A percentile compares a stretch with the other conserved stretches of the same genome.
phyloP scores from a whole-genome alignment of 2,113 vertebrate genomes.

The Dicentrarchus labrax region DNA sequence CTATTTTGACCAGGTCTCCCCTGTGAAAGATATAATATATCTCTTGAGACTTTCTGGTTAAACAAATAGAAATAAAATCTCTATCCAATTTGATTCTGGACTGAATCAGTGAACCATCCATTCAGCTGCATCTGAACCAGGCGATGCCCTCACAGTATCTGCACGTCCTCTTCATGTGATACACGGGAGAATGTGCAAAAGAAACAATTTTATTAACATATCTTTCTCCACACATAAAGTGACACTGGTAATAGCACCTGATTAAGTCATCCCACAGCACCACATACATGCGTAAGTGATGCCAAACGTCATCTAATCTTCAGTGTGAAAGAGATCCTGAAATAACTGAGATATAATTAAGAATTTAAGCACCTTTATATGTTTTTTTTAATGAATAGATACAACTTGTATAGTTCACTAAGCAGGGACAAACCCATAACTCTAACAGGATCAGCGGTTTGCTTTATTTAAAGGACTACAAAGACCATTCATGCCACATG shows the following conservation, averaged over 20 bases:
- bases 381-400: conserved; percentile 55
- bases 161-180: not conserved
- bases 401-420: conserved; percentile 32
- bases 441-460: conserved; percentile 45
- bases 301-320: not conserved
- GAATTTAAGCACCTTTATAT: conserved; percentile 5
- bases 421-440: conserved; percentile 27
- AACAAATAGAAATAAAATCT: not conserved
- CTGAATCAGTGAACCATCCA: not conserved
- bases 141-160: not conserved
- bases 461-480: conserved; percentile 32
- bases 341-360: conserved; percentile 32
- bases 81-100: not conserved
- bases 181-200: not conserved
- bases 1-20: too few species aligned
- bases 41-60: not conserved
- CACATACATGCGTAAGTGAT: not conserved
- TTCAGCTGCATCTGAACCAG: not conserved
- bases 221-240: not conserved
- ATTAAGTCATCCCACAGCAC: not conserved
- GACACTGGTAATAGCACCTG: not conserved
- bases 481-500: conserved; percentile 6
- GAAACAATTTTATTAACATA: not conserved
- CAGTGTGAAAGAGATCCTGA: conserved; percentile 23
- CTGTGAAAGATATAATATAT: too few species aligned